Base-by-base conservation (phyloP, 2,797 vertebrate genomes). In the Siniperca obscura region DNA sequence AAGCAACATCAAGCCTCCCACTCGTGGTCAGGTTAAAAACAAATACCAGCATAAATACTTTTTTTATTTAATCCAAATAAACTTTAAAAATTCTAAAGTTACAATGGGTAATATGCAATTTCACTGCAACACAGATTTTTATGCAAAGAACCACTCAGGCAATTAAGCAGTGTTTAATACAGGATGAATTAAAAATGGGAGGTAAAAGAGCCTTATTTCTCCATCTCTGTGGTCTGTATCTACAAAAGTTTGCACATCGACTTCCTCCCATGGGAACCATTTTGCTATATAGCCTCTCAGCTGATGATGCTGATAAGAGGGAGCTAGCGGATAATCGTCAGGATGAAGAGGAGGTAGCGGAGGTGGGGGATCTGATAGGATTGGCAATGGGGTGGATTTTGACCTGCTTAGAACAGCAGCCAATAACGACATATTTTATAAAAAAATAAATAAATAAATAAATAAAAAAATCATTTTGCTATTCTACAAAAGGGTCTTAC, bases 251-350 rank as follows among this genome's bases (percentile, higher is more conserved):
- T 82, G 66, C 55, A 68, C 66, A 34, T 22, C 2, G 17, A 81
- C 69, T 30, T 80, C 19, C 46, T 68, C 66, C 61, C 60, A 70
- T 56, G 69, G 66, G 57, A 84, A 59, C 30, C 69, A 80, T 80
- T 84, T 81, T 61, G 55, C 60, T 86, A 57, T 87, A 66, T 64
- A 57, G 81, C 83, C 85, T 86, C 70, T 84, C 59, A 48, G 78
- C 56, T 82, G 87, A 90, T 83, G 64, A 70, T 53, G 72, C 66
- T 68, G 86, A 86, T 86, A 82, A 84, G 74, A 84, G 56, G 46
- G 74, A 82, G 57, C 64, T 55, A 66, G 44, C 2, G 21, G 80
- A 86, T 84, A 82, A 92, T 86, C 65, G 12, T n/a, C 13, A 0
- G 57, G 78, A 86, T 81, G 77, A 85, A 74, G 70, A 78, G 40